These are phyloP conservation scores for Macrotrachela quadricornifera DNA, from an alignment of 1,140 invertebrate genomes.

Conservation along the genomic window DNA sequence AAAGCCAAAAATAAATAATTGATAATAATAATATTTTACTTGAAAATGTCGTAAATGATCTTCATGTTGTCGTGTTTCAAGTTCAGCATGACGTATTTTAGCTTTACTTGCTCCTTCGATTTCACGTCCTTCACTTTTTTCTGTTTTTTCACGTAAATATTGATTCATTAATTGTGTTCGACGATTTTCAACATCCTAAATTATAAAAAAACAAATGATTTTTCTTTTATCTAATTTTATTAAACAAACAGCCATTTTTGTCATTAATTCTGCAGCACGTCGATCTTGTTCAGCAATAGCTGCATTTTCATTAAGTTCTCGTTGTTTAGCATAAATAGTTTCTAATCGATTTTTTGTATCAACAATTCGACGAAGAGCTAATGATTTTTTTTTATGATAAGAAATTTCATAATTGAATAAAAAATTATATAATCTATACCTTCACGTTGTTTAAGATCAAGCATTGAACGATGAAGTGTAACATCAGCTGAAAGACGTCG, in stretches of 20 bases:
- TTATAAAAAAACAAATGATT: background rate
- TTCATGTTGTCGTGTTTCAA: slow-evolving; percentile 17
- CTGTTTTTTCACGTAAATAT: slow-evolving; percentile 15
- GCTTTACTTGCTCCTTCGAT: slow-evolving; percentile 14
- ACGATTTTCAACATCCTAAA: slow-evolving; percentile 7
- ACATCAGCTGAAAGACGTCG: slow-evolving; percentile 24
- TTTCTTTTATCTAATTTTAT: slow-evolving; percentile 23
- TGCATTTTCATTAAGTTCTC: slow-evolving; percentile 20
- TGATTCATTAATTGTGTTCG: slow-evolving; percentile 11
- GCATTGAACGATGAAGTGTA: slow-evolving; percentile 18
- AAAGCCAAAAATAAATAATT: no score
- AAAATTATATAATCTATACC: no score
- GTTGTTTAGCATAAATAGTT: slow-evolving; percentile 19
- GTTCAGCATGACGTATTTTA: slow-evolving; percentile 9
- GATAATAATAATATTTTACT: slow-evolving; percentile 15
- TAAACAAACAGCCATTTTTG: no score
- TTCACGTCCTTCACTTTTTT: slow-evolving; percentile 15
- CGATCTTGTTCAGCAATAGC: slow-evolving; percentile 22
- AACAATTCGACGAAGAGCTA: slow-evolving; percentile 11
- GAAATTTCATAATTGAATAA: no score
- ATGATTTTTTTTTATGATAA: no score
- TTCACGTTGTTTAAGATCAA: slow-evolving; percentile 23
- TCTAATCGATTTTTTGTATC: slow-evolving; percentile 21
- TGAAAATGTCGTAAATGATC: slow-evolving; percentile 21
- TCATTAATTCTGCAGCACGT: slow-evolving; percentile 14